Percentiles rank a stretch among this genome's conserved stretches.
Evolutionary conservation across 1,140 invertebrate species (phyloP).

Genomic region (Apolygus lucorum): DNA sequence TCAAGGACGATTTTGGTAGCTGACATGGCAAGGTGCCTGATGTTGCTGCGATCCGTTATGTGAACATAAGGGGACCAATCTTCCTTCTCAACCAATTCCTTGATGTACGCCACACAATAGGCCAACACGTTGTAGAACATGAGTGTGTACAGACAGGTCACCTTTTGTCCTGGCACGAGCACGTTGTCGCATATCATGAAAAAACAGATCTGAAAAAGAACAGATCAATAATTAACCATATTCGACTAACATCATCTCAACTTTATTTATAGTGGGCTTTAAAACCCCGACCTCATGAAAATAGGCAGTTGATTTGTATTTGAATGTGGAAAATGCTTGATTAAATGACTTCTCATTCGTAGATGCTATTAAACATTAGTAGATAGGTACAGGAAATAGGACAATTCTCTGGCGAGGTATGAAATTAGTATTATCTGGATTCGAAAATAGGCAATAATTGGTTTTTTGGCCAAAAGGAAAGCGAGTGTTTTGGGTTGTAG

Average conservation of each 20-base stretch:
- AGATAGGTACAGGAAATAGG: no score
- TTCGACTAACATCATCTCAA: slow-evolving; percentile 1
- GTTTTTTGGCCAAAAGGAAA: no score
- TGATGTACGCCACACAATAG: slow-evolving; percentile 63
- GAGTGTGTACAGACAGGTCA: slow-evolving; percentile 62
- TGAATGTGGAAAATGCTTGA: slow-evolving; percentile 10
- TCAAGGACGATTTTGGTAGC: slow-evolving; percentile 70
- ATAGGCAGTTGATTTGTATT: slow-evolving; percentile 9
- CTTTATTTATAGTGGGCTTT: neutral
- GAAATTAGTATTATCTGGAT: no score
- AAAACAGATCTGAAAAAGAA: slow-evolving; percentile 55
- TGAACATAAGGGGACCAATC: slow-evolving; percentile 67
- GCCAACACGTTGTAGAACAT: slow-evolving; percentile 74
- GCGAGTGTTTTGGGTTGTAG: no score
- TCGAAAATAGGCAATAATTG: no score
- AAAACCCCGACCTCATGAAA: neutral
- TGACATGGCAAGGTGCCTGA: slow-evolving; percentile 70
- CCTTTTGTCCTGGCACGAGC: slow-evolving; percentile 48
- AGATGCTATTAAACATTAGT: no score
- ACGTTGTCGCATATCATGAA: slow-evolving; percentile 61
- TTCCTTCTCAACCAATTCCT: slow-evolving; percentile 60
- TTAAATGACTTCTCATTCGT: no score
- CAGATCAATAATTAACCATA: slow-evolving; percentile 26
- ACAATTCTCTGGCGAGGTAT: no score
- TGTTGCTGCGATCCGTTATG: slow-evolving; percentile 58